Base-by-base conservation (phyloP, 2,113 vertebrate species). In the Colossoma macropomum region DNA sequence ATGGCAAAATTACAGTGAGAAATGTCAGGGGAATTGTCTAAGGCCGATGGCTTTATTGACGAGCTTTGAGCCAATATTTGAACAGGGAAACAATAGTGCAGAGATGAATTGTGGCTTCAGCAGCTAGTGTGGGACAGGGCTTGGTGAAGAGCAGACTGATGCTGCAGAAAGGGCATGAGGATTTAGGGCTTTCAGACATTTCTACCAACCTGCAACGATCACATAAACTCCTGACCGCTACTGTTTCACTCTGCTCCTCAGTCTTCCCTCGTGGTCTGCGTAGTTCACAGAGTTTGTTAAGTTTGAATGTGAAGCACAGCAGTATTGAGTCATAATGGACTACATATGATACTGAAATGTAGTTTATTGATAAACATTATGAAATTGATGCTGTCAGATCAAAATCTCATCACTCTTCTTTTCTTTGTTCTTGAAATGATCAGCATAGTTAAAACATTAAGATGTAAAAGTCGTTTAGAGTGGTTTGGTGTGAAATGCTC, bases 11-110 rank as follows among this genome's bases (percentile, higher is more conserved):
- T 63, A 60, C 48, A 50, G 65, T n/a, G 3, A 63, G 45, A 87
- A 89, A 87, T 89, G 81, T 81, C 88, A 87, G 32, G 41, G 73
- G 76, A 82, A 84, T 77, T 82, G 25, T 75, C 19, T 72, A 62
- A 56, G 30, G 62, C 50, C n/a, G 30, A 66, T 21, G 48, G 52
- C 66, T 84, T 85, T 84, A 85, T 75, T 86, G 74, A 71, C 23
- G 82, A 74, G 65, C 72, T 81, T 28, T 66, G 56, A 85, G 62
- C n/a, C 65, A 84, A 85, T 85, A 81, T 56, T 81, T 66, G 69
- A 85, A 63, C 4, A 69, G 25, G 12, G 38, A 81, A 75, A 71
- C 21, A n/a, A 68, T 32, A 7, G 56, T 62, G 62, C 25, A 15
- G 34, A 69, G 56, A 59, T 17, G 28, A 69, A 84, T 50, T 15